Evolutionary conservation across 1,140 invertebrate species (phyloP), one percentile per base, ranked within the genome.

Genomic region (Trichonephila inaurata): DNA sequence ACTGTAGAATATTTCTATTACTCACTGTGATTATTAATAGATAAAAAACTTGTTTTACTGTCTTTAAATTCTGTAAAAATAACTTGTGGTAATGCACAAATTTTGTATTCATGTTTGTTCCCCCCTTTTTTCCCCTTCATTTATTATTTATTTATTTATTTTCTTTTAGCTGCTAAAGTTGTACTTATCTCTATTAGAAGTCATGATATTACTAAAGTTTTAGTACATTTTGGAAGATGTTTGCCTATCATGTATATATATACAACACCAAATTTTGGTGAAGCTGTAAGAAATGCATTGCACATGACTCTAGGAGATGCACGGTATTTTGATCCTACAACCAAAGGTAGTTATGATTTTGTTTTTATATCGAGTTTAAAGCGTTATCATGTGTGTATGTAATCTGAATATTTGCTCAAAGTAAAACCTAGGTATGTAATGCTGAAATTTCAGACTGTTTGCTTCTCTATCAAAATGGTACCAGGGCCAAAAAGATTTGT

Each of bases 241-340:
- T 96, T 97, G 95, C 97, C 97, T 4, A 97, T 98, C 4, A 96
- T 98, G 88, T 98, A 98, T 96, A 96, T 98, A 95, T 98, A 98
- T 95, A 97, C 97, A 44, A 97, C 97, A 91, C 96, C 96, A 82
- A 96, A 95, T 62, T 97, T 97, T 95, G 98, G 97, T 58, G 96
- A 95, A 21, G 96, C 96, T 94, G 97, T 98, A 94, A 96, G 98
- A 93, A 96, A 97, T 95, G 95, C 96, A 28, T 96, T 98, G 87
- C 97, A 97, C 64, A 97, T 98, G 97, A 96, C 96, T 95, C 96
- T 95, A 95, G 95, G 95, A 95, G 89, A 96, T 83, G 94, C 95
- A 69, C 96, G 95, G 40, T 97, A 96, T 94, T 97, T 96, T 95
- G 97, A 97, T 96, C 97, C 96, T 58, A 96, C 97, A 95, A 97